These are phyloP conservation scores for Egretta garzetta DNA, from an alignment of 2,113 vertebrate species.

Conservation along the genomic window DNA sequence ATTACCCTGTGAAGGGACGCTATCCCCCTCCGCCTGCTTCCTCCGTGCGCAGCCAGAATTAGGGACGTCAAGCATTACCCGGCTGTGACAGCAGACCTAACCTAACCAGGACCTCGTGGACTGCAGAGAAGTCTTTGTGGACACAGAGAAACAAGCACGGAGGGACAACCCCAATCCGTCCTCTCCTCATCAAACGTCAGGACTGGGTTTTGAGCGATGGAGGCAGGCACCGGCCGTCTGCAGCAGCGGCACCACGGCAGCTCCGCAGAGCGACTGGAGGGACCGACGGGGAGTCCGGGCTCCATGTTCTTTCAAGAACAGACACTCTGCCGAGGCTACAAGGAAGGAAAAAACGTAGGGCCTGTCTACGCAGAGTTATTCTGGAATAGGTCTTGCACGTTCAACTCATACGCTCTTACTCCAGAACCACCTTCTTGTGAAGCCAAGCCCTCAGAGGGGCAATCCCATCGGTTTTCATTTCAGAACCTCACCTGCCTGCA, in stretches of 20 bases:
- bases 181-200: background rate
- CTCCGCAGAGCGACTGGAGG: fast-evolving
- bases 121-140: background rate
- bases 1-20: background rate
- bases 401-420: background rate
- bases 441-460: background rate
- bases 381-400: background rate
- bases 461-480: background rate
- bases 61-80: background rate
- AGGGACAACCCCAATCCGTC: background rate
- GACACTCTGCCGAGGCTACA: background rate
- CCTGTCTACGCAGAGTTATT: background rate
- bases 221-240: background rate
- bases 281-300: background rate
- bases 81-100: background rate
- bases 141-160: fast-evolving
- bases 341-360: background rate
- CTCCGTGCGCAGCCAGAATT: background rate
- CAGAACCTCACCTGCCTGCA: background rate
- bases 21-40: background rate
- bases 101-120: fast-evolving
- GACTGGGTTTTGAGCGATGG: background rate
- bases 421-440: background rate
- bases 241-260: background rate
- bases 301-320: background rate